A percentile compares a stretch with the other conserved stretches of the same genome.
Evolutionary conservation across 2,113 vertebrate species (phyloP).

Genomic region (Xenopus tropicalis): UCB_Xtro_10.0 CM004445.2:27684001-27684500

Average conservation of each 20-base stretch:
- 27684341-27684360: constrained; percentile 75
- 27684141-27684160: too few species aligned
- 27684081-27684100: neutral
- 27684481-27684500: constrained; percentile 45
- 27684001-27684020: constrained; percentile 68
- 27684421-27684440: constrained; percentile 52
- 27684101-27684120: neutral
- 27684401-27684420: constrained; percentile 38
- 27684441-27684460: constrained; percentile 57
- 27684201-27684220: too few species aligned
- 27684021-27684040: constrained; percentile 75
- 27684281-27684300: constrained; percentile 67
- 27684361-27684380: constrained; percentile 66
- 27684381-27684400: constrained; percentile 60
- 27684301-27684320: constrained; percentile 75
- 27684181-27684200: too few species aligned
- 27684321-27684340: constrained; percentile 77
- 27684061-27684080: constrained; percentile 26
- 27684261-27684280: too few species aligned
- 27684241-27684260: too few species aligned
- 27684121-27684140: too few species aligned
- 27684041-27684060: constrained; percentile 58
- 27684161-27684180: too few species aligned
- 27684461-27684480: constrained; percentile 56
- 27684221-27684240: too few species aligned